Evolutionary conservation across 2,113 vertebrate species (phyloP).

Genomic region (Gasterosteus nipponicus): DNA sequence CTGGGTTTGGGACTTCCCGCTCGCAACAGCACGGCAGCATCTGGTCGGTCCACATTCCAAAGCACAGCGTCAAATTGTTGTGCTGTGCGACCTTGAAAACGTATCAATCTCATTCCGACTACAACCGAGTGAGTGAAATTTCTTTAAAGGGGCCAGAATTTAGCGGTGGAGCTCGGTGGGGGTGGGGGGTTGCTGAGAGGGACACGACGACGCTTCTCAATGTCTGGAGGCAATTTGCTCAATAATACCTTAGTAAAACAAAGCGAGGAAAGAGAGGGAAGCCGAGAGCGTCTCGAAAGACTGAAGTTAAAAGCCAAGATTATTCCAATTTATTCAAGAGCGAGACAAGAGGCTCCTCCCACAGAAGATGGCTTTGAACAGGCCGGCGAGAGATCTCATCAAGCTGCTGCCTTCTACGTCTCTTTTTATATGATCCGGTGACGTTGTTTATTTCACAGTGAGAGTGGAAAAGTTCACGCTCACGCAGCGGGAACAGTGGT

Average conservation of each 20-base stretch:
- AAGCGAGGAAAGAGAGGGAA: conserved; percentile 6
- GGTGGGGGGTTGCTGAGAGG: conserved; percentile 20
- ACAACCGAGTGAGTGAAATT: conserved; percentile 23
- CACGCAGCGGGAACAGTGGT: neutral
- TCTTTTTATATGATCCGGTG: conserved; percentile 8
- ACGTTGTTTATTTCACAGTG: conserved; percentile 14
- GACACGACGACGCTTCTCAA: conserved; percentile 23
- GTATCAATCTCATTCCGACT: conserved; percentile 8
- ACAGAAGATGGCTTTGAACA: conserved; percentile 25
- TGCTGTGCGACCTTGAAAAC: neutral
- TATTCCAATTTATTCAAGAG: conserved; percentile 43
- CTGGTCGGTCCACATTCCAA: conserved; percentile 43
- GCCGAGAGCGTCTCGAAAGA: neutral
- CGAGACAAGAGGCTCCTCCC: conserved; percentile 2
- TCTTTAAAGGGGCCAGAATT: conserved; percentile 13
- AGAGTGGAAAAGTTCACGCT: conserved; percentile 20
- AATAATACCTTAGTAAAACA: conserved; percentile 23
- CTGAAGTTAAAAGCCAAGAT: conserved; percentile 55
- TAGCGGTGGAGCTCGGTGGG: neutral
- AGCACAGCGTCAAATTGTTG: conserved; percentile 27
- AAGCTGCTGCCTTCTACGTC: conserved; percentile 10
- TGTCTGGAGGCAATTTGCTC: conserved; percentile 35
- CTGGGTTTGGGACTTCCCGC: neutral
- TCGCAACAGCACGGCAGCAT: conserved; percentile 2
- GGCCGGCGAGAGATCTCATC: conserved; percentile 11